phyloP scores from a whole-genome alignment of 2,888 invertebrate species.

The Geotrupes spiniger region DNA sequence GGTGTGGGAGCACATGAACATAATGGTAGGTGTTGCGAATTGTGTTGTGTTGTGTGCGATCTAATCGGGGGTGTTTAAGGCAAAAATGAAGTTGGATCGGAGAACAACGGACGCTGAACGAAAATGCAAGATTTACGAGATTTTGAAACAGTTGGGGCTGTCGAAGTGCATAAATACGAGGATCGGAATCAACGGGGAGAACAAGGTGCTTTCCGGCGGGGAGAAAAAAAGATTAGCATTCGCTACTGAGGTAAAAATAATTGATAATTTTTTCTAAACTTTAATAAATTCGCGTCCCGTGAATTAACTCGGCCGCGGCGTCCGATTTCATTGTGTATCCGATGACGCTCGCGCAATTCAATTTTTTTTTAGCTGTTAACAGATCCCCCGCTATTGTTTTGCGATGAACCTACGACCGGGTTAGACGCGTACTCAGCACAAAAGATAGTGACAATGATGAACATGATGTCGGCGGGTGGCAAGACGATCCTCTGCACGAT shows the following conservation, averaged over 20 bases:
- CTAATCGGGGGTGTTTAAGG: conserved; percentile 52
- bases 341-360: too few species aligned
- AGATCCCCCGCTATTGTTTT: conserved; percentile 88
- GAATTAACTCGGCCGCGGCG: too few species aligned
- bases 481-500: conserved; percentile 90
- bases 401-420: conserved; percentile 96
- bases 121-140: conserved; percentile 63
- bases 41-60: too few species aligned
- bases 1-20: conserved; percentile 80
- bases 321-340: too few species aligned
- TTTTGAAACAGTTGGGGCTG: conserved; percentile 71
- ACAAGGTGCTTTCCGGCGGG: conserved; percentile 87
- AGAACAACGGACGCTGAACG: conserved; percentile 61
- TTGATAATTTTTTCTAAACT: too few species aligned
- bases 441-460: conserved; percentile 71
- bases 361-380: conserved; percentile 65
- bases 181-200: conserved; percentile 73
- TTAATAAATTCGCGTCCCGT: too few species aligned
- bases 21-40: conserved; percentile 82
- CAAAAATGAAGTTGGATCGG: conserved; percentile 75
- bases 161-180: conserved; percentile 67
- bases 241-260: conserved; percentile 73
- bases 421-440: conserved; percentile 90
- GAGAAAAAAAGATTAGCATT: conserved; percentile 91
- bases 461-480: conserved; percentile 68